A percentile compares a stretch with the other conserved stretches of the same genome.
Conservation (phyloP, 2,113 vertebrate genomes). For the Arvicanthis niloticus region DNA sequence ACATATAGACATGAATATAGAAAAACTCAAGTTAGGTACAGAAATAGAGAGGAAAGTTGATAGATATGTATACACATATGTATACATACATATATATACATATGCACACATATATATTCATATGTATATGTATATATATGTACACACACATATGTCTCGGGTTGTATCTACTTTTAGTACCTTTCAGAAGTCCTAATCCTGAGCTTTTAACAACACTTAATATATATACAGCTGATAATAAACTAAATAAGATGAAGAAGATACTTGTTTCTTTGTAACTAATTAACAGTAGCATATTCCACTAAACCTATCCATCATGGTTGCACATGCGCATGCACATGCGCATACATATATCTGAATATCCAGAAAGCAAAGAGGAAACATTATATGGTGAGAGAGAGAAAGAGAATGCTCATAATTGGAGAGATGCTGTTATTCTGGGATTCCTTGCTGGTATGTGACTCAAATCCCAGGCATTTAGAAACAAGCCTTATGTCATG, state of each 20-base stretch:
- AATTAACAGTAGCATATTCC: background rate
- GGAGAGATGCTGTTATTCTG: background rate
- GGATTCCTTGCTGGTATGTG: background rate
- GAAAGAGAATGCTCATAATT: background rate
- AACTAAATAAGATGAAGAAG: background rate
- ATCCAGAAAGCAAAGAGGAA: background rate
- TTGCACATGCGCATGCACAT: background rate
- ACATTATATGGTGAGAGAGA: background rate
- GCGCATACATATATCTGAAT: background rate
- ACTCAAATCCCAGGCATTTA: background rate
- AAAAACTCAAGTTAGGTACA: background rate
- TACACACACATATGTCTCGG: background rate
- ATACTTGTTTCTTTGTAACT: slow-evolving; percentile 31
- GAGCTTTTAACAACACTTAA: background rate
- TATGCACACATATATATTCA: fast-evolving
- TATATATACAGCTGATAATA: background rate
- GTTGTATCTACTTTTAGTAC: background rate
- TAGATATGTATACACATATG: background rate
- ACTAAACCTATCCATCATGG: background rate
- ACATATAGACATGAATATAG: background rate
- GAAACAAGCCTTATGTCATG: background rate
- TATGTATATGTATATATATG: background rate
- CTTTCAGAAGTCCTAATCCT: background rate
- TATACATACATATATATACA: background rate
- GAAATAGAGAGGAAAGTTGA: background rate